phyloP scores from a whole-genome alignment of 1,140 invertebrate genomes.

The Euwallacea similis region DNA sequence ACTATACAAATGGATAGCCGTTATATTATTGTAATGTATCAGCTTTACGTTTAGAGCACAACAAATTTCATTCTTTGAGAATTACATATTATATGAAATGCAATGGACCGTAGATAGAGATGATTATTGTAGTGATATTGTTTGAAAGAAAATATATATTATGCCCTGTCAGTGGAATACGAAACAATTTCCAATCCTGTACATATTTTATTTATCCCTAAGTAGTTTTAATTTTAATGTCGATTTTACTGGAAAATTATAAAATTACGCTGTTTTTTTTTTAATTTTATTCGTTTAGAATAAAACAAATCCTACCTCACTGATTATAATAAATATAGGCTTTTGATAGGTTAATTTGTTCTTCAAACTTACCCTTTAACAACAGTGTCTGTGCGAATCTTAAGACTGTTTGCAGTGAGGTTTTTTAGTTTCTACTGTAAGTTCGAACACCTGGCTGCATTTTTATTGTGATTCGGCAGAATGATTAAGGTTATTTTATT shows the following conservation, averaged over 20 bases:
- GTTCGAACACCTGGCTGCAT: slow-evolving; percentile 35
- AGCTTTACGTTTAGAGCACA: slow-evolving; percentile 26
- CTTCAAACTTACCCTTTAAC: slow-evolving; percentile 17
- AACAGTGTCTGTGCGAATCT: slow-evolving; percentile 41
- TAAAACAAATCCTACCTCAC: slow-evolving; percentile 42
- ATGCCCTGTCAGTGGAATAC: slow-evolving; percentile 36
- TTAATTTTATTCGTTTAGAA: slow-evolving; percentile 38
- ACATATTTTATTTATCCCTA: slow-evolving; percentile 40
- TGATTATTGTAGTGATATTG: slow-evolving; percentile 36
- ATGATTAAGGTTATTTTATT: slow-evolving; percentile 42
- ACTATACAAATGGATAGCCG: slow-evolving; percentile 26
- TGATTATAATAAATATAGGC: slow-evolving; percentile 36
- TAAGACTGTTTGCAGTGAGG: slow-evolving; percentile 44
- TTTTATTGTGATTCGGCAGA: slow-evolving; percentile 44
- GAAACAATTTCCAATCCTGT: slow-evolving; percentile 46
- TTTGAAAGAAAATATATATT: slow-evolving; percentile 39
- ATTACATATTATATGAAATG: slow-evolving; percentile 25
- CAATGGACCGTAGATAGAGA: slow-evolving; percentile 28
- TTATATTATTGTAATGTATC: slow-evolving; percentile 30
- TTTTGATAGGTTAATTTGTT: slow-evolving; percentile 33
- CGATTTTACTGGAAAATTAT: slow-evolving; percentile 29
- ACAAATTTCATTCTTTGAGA: slow-evolving; percentile 20
- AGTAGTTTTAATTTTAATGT: slow-evolving; percentile 37
- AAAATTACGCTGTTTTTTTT: slow-evolving; percentile 30
- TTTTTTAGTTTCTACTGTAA: slow-evolving; percentile 34